Base-by-base conservation (phyloP, 2,888 invertebrate species). In the Xestia sexstrigata region DNA sequence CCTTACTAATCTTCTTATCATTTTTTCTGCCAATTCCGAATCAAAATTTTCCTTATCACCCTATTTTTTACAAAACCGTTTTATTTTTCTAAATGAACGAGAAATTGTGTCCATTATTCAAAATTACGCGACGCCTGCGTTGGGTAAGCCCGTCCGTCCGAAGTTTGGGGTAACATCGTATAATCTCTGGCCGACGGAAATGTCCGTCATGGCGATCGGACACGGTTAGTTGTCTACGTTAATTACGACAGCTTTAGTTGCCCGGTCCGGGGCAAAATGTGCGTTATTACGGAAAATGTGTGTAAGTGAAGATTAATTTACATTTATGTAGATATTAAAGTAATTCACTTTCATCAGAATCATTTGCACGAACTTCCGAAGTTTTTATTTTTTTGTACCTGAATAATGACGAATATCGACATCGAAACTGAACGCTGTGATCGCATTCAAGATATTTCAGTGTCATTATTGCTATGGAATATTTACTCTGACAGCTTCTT, bases 171-270 rank as follows among this genome's bases (percentile, higher is more conserved):
- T 60, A 74, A 63, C 62, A 78, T 63, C 74, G 74, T 82, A 82
- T 87, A 85, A 87, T 85, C 85, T 82, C 77, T 65, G 45, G 63
- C 30, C 23, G 76, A 63, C 85, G 79, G 77, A 78, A 85, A 79
- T 52, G 89, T 88, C 86, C 79, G 78, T 88, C 87, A 87, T n/a
- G 78, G 66, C 60, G 79, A 74, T 81, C 76, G 68, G 82, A 70
- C 83, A 79, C 77, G 77, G 79, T 81, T 76, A 74, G 80, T 81
- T 85, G 85, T 87, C 83, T 79, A 78, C 81, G 74, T 81, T 88
- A 88, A 85, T 89, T 87, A 85, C 87, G 52, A 72, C 66, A 75
- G 71, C 65, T 77, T 75, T 74, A 73, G 76, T 60, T 42, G 42
- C 65, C 76, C 72, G 58, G 70, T 70, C 52, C 42, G 52, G 70